Base-by-base conservation (phyloP, 1,140 invertebrate species). In the Macrotrachela quadricornifera region DNA sequence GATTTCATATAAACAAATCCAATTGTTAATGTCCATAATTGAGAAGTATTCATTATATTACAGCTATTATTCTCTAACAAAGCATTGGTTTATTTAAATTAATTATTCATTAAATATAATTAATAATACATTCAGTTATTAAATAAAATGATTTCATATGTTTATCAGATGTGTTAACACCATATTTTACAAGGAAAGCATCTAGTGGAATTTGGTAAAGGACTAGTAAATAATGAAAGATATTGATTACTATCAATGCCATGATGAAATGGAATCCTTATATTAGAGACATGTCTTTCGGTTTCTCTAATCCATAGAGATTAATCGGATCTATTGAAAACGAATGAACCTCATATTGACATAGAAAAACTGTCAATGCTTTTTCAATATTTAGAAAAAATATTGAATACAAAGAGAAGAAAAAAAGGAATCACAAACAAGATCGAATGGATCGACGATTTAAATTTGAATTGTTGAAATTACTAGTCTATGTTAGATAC, bases 1-100 rank as follows among this genome's bases (percentile, higher is more conserved):
- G 18, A 68, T 57, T 51, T 63, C 59, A 9, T 65, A 63, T 6
- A 73, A 51, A 40, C 77, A 70, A 74, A 47, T 2, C 75, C 71
- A 9, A 78, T 79, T 21, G 80, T 61, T 58, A 71, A 74, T 0
- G 78, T 73, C 79, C 79, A 81, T 60, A 76, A 75, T 55, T 75
- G 69, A 17, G 78, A 76, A 40, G 77, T 72, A 64, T 80, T 80
- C 30, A 70, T 51, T 58, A 72, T 64, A 66, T 80, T 73, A 60
- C 80, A 81, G 13, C 79, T 79, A 30, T 81, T 81, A 73, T 82
- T 81, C 10, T 81, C 81, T 30, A 84, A 64, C 49, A 82, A 39
- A 84, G 56, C 6, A 74, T 74, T 21, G 81, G 81, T 57, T 76
- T 65, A 42, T 72, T 62, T 67, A 70, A 74, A 17, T 67, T 59